Percentiles rank a stretch among this genome's conserved stretches.
Evolutionary conservation across 2,113 vertebrate genomes (phyloP).

Genomic region (Mesoclemmys tuberculata): DNA sequence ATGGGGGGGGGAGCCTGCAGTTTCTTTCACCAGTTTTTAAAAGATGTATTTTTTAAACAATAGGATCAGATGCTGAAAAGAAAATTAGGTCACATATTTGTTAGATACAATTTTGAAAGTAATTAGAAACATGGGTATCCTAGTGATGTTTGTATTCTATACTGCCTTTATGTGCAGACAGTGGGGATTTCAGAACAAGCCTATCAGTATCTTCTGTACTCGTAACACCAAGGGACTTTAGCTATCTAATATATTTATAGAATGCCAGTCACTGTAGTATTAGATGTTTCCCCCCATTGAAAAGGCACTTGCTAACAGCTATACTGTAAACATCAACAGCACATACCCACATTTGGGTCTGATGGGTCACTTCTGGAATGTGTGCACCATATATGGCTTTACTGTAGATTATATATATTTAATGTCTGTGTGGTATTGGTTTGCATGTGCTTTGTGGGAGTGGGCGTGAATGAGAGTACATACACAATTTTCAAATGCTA

Average conservation of each 20-base stretch:
- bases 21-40: slow-evolving; percentile 34
- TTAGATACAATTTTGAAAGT: slow-evolving; percentile 48
- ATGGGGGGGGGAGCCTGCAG: neutral
- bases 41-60: slow-evolving; percentile 60
- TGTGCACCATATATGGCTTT: neutral
- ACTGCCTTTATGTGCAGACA: slow-evolving; percentile 48
- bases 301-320: neutral
- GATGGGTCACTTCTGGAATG: neutral
- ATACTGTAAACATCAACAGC: neutral
- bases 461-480: neutral
- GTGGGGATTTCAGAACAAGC: slow-evolving; percentile 63
- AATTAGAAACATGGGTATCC: slow-evolving; percentile 58
- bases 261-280: neutral
- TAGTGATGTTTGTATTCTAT: slow-evolving; percentile 54
- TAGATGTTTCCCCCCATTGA: neutral
- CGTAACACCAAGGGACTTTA: neutral
- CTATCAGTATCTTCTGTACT: slow-evolving; percentile 3
- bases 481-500: neutral
- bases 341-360: neutral
- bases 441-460: neutral
- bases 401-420: neutral
- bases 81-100: slow-evolving; percentile 70
- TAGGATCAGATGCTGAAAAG: slow-evolving; percentile 44
- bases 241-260: neutral
- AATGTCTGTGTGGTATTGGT: neutral